These are phyloP conservation scores for Epinotia nisella DNA, from an alignment of 2,888 invertebrate species.

Conservation along the genomic window DNA sequence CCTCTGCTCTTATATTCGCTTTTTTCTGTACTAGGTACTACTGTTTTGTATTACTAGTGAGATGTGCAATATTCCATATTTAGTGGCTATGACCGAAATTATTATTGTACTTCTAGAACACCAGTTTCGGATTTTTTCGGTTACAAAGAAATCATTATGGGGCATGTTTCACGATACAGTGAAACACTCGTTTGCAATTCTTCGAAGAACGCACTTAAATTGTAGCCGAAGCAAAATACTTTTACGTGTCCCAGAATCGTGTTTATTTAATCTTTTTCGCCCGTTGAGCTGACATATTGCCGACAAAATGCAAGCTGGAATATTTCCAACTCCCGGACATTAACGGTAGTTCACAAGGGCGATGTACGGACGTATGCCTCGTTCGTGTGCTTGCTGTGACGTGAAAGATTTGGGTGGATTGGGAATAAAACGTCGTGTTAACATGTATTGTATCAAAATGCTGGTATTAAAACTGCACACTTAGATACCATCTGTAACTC, in stretches of 20 bases:
- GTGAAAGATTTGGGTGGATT: slow-evolving; percentile 17
- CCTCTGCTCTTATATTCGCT: too few species aligned
- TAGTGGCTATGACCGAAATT: too few species aligned
- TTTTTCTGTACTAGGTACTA: too few species aligned
- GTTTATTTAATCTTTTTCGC: slow-evolving; percentile 36
- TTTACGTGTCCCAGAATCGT: slow-evolving; percentile 29
- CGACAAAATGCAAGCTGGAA: slow-evolving; percentile 41
- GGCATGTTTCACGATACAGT: background rate
- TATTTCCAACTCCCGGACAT: slow-evolving; percentile 40
- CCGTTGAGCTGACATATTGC: slow-evolving; percentile 40
- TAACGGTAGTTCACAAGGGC: slow-evolving; percentile 37
- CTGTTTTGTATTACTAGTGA: too few species aligned
- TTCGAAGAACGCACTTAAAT: slow-evolving; percentile 1
- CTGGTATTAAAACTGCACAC: background rate
- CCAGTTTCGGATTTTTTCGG: background rate
- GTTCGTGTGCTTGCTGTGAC: slow-evolving; percentile 22
- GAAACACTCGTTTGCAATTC: background rate
- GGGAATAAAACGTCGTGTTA: background rate
- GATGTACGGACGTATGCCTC: slow-evolving; percentile 16
- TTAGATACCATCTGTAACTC: background rate
- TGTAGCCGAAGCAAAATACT: slow-evolving; percentile 25
- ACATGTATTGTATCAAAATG: background rate
- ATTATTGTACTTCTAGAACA: too few species aligned
- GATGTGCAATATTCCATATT: too few species aligned
- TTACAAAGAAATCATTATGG: background rate